phyloP scores from a whole-genome alignment of 2,797 vertebrate genomes.

The Zalophus californianus region DNA sequence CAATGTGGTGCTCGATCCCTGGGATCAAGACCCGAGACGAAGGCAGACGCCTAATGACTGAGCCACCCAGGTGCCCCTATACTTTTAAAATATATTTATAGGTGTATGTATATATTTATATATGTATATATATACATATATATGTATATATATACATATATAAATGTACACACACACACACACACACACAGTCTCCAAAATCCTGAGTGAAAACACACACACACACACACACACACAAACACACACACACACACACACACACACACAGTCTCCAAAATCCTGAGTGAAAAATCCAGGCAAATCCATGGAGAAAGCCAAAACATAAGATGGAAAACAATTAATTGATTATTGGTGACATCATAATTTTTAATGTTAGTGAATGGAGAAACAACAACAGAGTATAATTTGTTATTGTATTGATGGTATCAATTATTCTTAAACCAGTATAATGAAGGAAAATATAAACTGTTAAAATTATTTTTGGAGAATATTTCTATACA shows the following conservation, averaged over 20 bases:
- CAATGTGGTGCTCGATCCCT: no score
- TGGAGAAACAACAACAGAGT: neutral
- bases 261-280: neutral
- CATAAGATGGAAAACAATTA: neutral
- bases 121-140: no score
- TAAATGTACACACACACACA: no score
- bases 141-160: no score
- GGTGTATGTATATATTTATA: neutral
- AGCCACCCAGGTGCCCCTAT: neutral
- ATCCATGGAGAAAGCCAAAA: neutral
- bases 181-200: no score
- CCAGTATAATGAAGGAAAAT: neutral
- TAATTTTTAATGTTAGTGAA: neutral
- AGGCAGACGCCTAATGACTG: no score
- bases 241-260: no score
- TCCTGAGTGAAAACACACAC: no score
- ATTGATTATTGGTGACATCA: neutral
- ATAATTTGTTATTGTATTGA: neutral
- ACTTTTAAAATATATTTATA: neutral
- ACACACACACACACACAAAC: no score
- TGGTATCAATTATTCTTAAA: neutral
- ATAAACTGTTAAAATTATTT: neutral
- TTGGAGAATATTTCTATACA: neutral
- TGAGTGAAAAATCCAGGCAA: neutral
- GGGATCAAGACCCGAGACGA: no score